These are phyloP conservation scores for Hirtodrosophila confusa DNA, from an alignment of 2,888 invertebrate species.

Conservation along the genomic window DNA sequence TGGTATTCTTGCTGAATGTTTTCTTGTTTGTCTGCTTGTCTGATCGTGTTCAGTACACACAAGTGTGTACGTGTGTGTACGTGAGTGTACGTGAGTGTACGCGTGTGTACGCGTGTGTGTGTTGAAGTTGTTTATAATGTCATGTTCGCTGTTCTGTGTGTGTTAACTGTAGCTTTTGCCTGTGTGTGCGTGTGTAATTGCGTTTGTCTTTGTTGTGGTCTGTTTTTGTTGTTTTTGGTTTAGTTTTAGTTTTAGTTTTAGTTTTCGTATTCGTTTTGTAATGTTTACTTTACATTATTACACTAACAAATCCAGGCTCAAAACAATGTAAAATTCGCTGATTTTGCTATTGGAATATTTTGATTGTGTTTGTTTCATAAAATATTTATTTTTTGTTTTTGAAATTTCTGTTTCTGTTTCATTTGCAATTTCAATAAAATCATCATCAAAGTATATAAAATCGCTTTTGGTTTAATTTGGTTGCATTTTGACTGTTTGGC, in stretches of 20 bases:
- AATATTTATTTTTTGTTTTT: constrained; percentile 19
- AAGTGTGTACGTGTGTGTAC: constrained; percentile 27
- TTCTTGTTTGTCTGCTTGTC: constrained; percentile 27
- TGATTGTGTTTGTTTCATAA: constrained; percentile 14
- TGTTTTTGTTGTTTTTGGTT: constrained; percentile 3
- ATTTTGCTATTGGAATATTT: constrained; percentile 48
- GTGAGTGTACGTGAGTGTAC: constrained; percentile 30
- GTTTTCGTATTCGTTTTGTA: constrained; percentile 46
- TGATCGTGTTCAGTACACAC: constrained; percentile 16
- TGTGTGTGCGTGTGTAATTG: constrained; percentile 13
- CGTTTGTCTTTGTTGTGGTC: constrained; percentile 16
- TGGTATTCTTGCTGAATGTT: constrained; percentile 7
- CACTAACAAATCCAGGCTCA: constrained; percentile 84
- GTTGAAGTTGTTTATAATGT: constrained; percentile 25
- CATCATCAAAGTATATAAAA: constrained; percentile 45
- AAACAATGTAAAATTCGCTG: constrained; percentile 71
- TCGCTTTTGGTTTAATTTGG: constrained; percentile 27
- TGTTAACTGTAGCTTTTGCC: constrained; percentile 13
- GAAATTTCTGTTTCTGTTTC: constrained; percentile 50
- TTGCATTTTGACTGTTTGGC: constrained; percentile 20
- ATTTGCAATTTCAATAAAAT: constrained; percentile 53
- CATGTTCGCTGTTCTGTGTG: constrained; percentile 20
- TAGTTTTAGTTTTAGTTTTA: constrained; percentile 19
- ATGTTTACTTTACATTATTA: constrained; percentile 71
- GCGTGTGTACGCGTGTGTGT: constrained; percentile 19